Conservation (phyloP, 2,888 invertebrate species). For the Herminia tarsipennalis region DNA sequence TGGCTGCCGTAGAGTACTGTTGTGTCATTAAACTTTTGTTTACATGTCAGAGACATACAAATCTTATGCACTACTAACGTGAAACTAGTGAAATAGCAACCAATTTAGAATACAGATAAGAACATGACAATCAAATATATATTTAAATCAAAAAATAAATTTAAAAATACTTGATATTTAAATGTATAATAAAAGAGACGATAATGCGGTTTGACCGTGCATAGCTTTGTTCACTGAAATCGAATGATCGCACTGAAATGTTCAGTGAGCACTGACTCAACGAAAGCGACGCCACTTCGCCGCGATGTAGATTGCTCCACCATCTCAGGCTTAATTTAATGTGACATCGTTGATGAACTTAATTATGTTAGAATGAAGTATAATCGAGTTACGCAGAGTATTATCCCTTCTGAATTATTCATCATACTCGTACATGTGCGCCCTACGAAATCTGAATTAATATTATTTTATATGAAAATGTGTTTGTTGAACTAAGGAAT, state of each 20-base stretch:
- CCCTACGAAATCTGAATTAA: no score
- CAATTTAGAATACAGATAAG: no score
- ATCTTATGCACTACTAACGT: no score
- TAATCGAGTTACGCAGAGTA: constrained; percentile 8
- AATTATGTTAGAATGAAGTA: constrained; percentile 15
- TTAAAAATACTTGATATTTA: constrained; percentile 2
- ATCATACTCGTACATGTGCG: constrained; percentile 3
- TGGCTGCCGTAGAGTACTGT: no score
- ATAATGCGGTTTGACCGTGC: constrained; percentile 39
- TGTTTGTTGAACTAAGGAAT: background rate
- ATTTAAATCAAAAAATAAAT: constrained; percentile 17
- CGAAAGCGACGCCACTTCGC: constrained; percentile 46
- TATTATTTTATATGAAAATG: background rate
- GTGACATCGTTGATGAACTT: constrained; percentile 39
- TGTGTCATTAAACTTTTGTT: no score
- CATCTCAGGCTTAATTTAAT: constrained; percentile 40
- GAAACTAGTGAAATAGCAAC: no score
- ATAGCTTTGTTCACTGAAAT: constrained; percentile 56
- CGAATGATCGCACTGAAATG: constrained; percentile 61
- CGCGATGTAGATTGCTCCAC: constrained; percentile 41
- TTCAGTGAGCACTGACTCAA: constrained; percentile 57
- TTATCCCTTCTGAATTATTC: constrained; percentile 6
- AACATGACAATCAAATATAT: no score
- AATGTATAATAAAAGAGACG: constrained; percentile 27
- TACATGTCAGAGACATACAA: no score